These are phyloP conservation scores for Scaptomyza polygonia DNA, from an alignment of 2,888 invertebrate genomes.

Conservation along the genomic window DNA sequence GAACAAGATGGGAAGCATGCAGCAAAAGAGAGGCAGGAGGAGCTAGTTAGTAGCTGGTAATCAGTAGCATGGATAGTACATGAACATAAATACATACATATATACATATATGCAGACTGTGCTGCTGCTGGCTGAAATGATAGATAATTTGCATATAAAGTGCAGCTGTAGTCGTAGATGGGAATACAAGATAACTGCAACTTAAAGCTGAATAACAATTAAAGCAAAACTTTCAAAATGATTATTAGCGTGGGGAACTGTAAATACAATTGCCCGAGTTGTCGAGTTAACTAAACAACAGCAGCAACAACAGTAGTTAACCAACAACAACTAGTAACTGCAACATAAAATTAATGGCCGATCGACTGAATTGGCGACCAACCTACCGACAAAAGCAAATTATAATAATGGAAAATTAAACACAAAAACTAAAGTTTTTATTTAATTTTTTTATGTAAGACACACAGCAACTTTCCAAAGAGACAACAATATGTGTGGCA, in stretches of 20 bases:
- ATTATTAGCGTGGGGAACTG: constrained; percentile 36
- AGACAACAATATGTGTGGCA: constrained; percentile 27
- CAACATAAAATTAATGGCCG: constrained; percentile 36
- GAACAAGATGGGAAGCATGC: background rate
- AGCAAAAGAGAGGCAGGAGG: constrained; percentile 8
- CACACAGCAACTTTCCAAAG: constrained; percentile 56
- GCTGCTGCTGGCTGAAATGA: constrained; percentile 28
- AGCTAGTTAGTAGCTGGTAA: constrained; percentile 26
- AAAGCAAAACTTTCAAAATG: constrained; percentile 62
- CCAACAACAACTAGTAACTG: constrained; percentile 13
- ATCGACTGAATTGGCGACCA: constrained; percentile 6
- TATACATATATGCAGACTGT: constrained; percentile 4
- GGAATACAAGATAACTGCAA: constrained; percentile 41
- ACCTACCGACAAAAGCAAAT: constrained; percentile 46
- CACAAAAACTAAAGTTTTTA: constrained; percentile 42
- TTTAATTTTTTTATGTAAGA: constrained; percentile 56
- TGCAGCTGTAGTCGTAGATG: constrained; percentile 43
- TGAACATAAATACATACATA: constrained; percentile 33
- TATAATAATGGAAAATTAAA: constrained; percentile 69
- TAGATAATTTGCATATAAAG: constrained; percentile 69
- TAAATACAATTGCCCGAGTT: constrained; percentile 36
- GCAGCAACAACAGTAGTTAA: no score
- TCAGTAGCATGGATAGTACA: constrained; percentile 44
- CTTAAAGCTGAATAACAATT: constrained; percentile 56
- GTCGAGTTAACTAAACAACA: constrained; percentile 13